These are phyloP conservation scores for Glossophaga mutica DNA, from an alignment of 2,797 vertebrate species.

Conservation along the genomic window DNA sequence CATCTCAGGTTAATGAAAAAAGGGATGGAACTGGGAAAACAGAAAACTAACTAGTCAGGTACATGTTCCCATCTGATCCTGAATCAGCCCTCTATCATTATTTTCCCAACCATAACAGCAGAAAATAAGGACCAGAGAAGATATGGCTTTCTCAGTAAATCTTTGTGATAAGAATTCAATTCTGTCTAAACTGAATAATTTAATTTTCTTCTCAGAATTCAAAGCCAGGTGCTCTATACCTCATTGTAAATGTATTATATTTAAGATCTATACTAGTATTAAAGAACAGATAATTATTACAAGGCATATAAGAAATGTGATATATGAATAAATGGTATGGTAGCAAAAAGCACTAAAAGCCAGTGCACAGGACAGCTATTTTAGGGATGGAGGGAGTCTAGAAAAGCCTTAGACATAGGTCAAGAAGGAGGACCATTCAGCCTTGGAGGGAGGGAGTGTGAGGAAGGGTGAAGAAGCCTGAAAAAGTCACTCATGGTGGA, in stretches of 20 bases:
- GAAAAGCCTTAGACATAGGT: not conserved
- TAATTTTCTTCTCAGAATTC: not conserved
- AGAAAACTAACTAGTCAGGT: not conserved
- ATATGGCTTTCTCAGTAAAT: not conserved
- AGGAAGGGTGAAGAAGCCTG: accelerated
- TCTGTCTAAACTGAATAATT: not conserved
- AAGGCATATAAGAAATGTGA: not conserved
- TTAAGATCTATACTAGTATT: not conserved
- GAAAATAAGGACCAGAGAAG: not conserved
- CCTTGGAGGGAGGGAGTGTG: too few species aligned
- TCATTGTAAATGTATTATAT: not conserved
- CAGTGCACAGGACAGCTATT: not conserved
- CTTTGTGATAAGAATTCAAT: not conserved
- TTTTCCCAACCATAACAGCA: not conserved
- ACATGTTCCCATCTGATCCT: not conserved
- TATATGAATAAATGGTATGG: not conserved
- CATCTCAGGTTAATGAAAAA: not conserved
- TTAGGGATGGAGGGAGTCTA: accelerated
- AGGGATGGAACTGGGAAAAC: not conserved
- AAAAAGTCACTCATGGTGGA: not conserved
- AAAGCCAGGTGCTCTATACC: not conserved
- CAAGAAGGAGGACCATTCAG: accelerated
- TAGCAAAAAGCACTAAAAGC: not conserved
- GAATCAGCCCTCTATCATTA: not conserved
- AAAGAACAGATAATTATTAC: not conserved